Evolutionary conservation across 2,113 vertebrate species (phyloP).

Genomic region (Pungitius pungitius): DNA sequence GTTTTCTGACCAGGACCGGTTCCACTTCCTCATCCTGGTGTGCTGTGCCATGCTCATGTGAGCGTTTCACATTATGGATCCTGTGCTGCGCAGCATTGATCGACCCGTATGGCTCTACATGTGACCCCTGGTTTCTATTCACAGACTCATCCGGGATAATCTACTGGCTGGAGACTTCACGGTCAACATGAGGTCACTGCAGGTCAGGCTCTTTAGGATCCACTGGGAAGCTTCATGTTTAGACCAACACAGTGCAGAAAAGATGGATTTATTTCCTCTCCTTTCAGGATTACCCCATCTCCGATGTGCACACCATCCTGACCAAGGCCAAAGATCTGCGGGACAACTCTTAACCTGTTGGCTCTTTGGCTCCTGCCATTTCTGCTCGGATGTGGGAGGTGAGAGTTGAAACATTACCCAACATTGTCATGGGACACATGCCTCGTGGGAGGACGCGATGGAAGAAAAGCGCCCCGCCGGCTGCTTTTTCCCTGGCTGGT

Average conservation of each 20-base stretch:
- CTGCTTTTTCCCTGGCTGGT: constrained; percentile 24
- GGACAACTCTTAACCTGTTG: constrained; percentile 84
- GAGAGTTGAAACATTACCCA: constrained; percentile 6
- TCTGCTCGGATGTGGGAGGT: constrained; percentile 32
- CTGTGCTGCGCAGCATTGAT: not conserved
- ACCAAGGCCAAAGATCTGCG: constrained; percentile 96
- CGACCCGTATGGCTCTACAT: not conserved
- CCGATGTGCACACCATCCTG: constrained; percentile 93
- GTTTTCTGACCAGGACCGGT: constrained; percentile 91
- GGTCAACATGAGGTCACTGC: constrained; percentile 94
- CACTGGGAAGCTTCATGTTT: not conserved
- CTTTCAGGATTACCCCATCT: constrained; percentile 93
- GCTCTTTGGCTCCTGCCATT: not conserved
- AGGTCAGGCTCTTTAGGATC: constrained; percentile 78
- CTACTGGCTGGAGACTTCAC: constrained; percentile 95
- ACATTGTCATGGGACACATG: constrained; percentile 30
- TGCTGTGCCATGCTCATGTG: constrained; percentile 97
- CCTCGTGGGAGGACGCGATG: constrained; percentile 11
- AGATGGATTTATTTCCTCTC: not conserved
- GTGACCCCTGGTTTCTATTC: not conserved
- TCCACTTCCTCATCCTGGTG: constrained; percentile 95
- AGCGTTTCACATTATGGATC: constrained; percentile 57
- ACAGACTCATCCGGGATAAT: constrained; percentile 91
- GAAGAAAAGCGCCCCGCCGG: constrained; percentile 4
- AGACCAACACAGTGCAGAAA: not conserved